These are phyloP conservation scores for Pachyseris speciosa DNA, from an alignment of 64 coral and sea anemone species.

Conservation along the genomic window DNA sequence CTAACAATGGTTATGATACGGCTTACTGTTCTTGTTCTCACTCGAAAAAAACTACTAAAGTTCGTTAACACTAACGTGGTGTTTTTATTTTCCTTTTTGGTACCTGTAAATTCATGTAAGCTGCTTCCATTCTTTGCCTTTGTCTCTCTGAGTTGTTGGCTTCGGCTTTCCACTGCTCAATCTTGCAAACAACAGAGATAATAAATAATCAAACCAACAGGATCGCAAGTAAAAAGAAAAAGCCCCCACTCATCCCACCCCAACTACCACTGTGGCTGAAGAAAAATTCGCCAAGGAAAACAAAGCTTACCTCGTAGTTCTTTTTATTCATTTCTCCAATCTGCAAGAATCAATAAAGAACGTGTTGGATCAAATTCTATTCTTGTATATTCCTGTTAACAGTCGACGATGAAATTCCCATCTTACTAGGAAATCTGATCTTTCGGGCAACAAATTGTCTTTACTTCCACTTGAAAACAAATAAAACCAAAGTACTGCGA, in stretches of 20 bases:
- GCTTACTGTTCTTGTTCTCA: too few species aligned
- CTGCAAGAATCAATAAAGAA: conserved; percentile 34
- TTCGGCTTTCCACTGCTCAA: conserved; percentile 94
- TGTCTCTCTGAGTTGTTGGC: conserved; percentile 79
- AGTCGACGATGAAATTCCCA: too few species aligned
- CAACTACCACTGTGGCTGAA: too few species aligned
- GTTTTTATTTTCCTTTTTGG: neutral
- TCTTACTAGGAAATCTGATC: too few species aligned
- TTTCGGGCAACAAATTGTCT: too few species aligned
- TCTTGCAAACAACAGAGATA: neutral
- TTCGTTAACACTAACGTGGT: neutral
- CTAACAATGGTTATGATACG: too few species aligned
- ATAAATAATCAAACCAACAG: neutral
- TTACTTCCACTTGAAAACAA: neutral
- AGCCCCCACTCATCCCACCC: too few species aligned
- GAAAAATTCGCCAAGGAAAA: neutral
- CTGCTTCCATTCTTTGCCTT: conserved; percentile 81
- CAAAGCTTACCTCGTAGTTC: conserved; percentile 75
- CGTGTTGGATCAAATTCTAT: too few species aligned
- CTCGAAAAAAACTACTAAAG: too few species aligned
- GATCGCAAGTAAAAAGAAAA: neutral
- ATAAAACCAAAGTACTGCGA: neutral
- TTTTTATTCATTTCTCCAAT: conserved; percentile 92
- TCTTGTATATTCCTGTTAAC: too few species aligned
- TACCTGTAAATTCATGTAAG: conserved; percentile 84